Evolutionary conservation across 2,888 invertebrate species (phyloP).

Genomic region (Galerucella nymphaeae): DNA sequence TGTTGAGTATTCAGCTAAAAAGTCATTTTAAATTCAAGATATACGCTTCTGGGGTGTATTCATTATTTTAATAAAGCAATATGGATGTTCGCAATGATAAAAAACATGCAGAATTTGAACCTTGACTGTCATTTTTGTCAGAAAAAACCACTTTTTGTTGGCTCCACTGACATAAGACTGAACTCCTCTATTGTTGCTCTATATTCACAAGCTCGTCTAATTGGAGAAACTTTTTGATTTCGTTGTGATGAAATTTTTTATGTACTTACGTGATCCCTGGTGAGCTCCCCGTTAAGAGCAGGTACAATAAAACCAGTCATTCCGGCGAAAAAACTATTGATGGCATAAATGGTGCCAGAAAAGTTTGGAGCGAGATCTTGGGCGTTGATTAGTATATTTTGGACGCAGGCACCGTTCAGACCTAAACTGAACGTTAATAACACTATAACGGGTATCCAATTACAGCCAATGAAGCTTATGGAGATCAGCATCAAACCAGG

Average conservation of each 20-base stretch:
- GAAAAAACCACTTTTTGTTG: no score
- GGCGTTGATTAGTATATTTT: constrained; percentile 52
- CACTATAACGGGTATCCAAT: constrained; percentile 45
- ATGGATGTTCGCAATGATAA: no score
- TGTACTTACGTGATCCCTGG: constrained; percentile 44
- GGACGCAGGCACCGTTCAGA: constrained; percentile 53
- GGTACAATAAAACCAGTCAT: constrained; percentile 55
- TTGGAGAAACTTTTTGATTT: no score
- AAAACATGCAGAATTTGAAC: no score
- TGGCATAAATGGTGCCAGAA: constrained; percentile 54
- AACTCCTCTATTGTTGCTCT: no score
- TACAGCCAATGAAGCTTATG: constrained; percentile 48
- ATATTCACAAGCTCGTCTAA: no score
- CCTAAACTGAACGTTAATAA: constrained; percentile 51
- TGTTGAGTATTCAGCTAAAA: no score
- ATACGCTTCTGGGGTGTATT: no score
- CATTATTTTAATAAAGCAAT: no score
- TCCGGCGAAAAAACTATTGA: constrained; percentile 54
- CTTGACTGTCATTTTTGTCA: no score
- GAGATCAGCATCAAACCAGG: constrained; percentile 66
- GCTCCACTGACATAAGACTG: no score
- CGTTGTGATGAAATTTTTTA: neutral
- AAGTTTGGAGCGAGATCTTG: constrained; percentile 57
- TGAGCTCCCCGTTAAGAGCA: constrained; percentile 48
- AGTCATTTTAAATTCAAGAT: no score